Base-by-base conservation (phyloP, 2,797 vertebrate species). In the Siniperca obscura region DNA sequence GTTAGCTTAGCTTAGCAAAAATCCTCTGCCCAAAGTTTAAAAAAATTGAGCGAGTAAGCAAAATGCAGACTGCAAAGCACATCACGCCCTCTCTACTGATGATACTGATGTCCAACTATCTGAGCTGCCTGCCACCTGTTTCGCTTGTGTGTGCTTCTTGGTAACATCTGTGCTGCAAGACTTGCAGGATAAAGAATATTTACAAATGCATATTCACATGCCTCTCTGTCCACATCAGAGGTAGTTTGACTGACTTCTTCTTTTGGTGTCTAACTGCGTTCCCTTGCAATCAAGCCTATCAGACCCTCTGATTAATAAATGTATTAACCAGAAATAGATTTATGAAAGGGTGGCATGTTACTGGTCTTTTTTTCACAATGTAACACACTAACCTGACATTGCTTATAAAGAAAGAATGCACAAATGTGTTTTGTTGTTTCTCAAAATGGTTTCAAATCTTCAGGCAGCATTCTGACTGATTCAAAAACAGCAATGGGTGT, bases 101-200 rank as follows among this genome's bases (percentile, higher is more conserved):
- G 52, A 80, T 6, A 72, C 56, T 53, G 59, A 27, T 52, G 60
- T 50, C 14, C 66, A 67, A 61, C 52, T 70, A 78, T 82, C 38
- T 53, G 65, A 86, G 67, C 78, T 64, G 48, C 13, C 50, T 13
- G 77, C 75, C 86, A 86, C 81, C 73, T 82, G 78, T 80, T 78
- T 79, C 30, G 52, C 76, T 68, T 53, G 6, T 21, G 3, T 57
- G 13, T 60, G 67, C 30, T 22, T 53, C 55, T 81, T 50, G 27
- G 64, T 38, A 21, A 78, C 38, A 73, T 76, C 46, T 61, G 38
- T 46, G 59, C 59, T 68, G 38, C 38, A 61, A 76, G 17, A 53
- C 50, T 52, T 48, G 48, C 46, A 27, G 50, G 36, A 74, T 67
- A 19, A 50, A 34, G 17, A 67, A 64, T 9, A 48, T 62, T 44